These are phyloP conservation scores for Darwinula stevensoni DNA, from an alignment of 2,888 invertebrate species.

Conservation along the genomic window DNA sequence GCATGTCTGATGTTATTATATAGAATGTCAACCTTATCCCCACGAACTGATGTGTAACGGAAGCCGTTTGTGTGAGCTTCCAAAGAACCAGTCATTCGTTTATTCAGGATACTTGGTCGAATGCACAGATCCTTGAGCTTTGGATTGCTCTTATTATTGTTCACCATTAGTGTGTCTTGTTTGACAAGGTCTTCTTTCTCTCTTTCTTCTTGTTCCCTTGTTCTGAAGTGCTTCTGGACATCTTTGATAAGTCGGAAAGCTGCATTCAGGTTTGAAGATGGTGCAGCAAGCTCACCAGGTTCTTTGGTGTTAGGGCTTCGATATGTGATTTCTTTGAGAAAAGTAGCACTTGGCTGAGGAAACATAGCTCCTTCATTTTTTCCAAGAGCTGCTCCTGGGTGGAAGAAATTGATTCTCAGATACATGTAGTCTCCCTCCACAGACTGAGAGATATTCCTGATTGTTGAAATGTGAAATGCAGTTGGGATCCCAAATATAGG, in stretches of 20 bases:
- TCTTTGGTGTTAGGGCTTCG: constrained; percentile 91
- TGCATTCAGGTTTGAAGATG: constrained; percentile 80
- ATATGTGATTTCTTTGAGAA: constrained; percentile 93
- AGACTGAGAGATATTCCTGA: constrained; percentile 94
- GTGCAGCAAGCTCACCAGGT: constrained; percentile 74
- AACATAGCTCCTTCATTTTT: constrained; percentile 75
- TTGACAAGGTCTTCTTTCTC: constrained; percentile 97
- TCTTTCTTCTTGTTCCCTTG: constrained; percentile 87
- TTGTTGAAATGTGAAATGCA: constrained; percentile 94
- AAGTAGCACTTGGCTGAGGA: constrained; percentile 81
- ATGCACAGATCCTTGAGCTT: constrained; percentile 92
- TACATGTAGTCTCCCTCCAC: constrained; percentile 98
- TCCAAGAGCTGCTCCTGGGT: constrained; percentile 89
- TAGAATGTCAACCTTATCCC: constrained; percentile 94
- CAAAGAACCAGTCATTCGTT: constrained; percentile 62
- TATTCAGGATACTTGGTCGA: constrained; percentile 91
- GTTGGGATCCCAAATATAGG: constrained; percentile 87
- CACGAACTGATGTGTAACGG: constrained; percentile 90
- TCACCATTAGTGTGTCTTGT: constrained; percentile 52
- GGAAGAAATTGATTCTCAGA: constrained; percentile 85
- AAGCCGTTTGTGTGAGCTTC: constrained; percentile 93
- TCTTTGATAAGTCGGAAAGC: constrained; percentile 95
- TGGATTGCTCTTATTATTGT: constrained; percentile 87
- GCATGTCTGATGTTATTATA: constrained; percentile 99
- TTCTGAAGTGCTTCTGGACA: constrained; percentile 93